Base-by-base conservation (phyloP, 1,140 invertebrate genomes). In the Hyphantria cunea region DNA sequence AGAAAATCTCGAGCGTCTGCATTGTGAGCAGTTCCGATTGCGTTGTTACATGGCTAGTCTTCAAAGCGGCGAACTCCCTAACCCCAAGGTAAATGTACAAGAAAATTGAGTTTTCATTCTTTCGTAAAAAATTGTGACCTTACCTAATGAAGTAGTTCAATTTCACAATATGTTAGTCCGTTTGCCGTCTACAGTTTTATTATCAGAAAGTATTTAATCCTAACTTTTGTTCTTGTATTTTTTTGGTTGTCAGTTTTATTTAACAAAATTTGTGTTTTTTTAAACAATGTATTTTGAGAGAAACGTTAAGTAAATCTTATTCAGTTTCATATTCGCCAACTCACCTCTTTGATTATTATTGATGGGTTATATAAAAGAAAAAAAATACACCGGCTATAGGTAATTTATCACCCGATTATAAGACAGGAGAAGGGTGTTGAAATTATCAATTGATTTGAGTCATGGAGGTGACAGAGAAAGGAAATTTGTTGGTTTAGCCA, bases 31-130 rank as follows among this genome's bases (percentile, higher is more conserved):
- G 91, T 99, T 99, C 89, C 93, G 98, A 63, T 93, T 99, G 32
- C 94, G 97, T 58, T 99, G 98, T 91, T 99, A 99, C 89, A 98
- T 98, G 95, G 97, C 98, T 41, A 98, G 97, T 76, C 92, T 99
- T 64, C 98, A 99, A 86, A 97, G 96, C 76, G 96, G 97, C 47
- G 98, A 99, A 92, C 92, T 99, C 70, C 98, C 98, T 37, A 99
- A 99, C 92, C 98, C 98, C 37, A 99, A 99, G 95, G 98, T 98
- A 93, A 92, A 75, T 60, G 39, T 42, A 49, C 13, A 42, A 51
- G 15, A 3, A 60, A 60, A 50, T 42, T 42, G 25, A 50, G 34
- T 60, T 58, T 48, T 34, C 55, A 11, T 12, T 33, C 32, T 25
- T 37, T 58, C 13, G 41, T 14, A 32, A 45, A 42, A 50, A 51